Base-by-base conservation (phyloP, 2,113 vertebrate genomes). In the Petrocephalus microphthalmus region DNA sequence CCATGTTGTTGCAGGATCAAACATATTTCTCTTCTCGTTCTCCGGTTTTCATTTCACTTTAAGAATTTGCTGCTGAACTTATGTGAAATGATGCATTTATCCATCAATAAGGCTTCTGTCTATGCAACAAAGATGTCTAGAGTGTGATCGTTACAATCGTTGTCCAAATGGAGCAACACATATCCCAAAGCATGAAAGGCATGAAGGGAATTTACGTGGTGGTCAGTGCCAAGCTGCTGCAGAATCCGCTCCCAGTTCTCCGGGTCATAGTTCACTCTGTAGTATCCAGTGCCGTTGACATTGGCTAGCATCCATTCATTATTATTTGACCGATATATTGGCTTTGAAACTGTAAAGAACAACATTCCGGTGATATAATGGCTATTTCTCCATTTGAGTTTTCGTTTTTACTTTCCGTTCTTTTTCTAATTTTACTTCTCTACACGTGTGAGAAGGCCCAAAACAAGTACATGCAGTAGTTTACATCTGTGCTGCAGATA, bases 251-350 rank as follows among this genome's bases (percentile, higher is more conserved):
- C 1, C 98, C 98, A 99, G 95, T 99, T 99, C 17, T 84, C 89
- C 0, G 20, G 78, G 60, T 99, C 94, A 11, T 99, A 99, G 91
- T 99, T 99, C 90, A 99, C 98, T 17, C 94, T 95, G 94, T 95
- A 99, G 89, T 96, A 99, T 74, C 97, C 98, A 0, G 81, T 92
- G 86, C 96, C 95, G 0, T 97, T 78, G 47, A 97, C 1, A 83
- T 99, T 99, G 85, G 96, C 94, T 87, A 99, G 92, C 25, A 99
- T 84, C 98, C 98, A 99, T 0, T 92, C 88, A 1, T 0, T 0
- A 0, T 0, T 0, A 0, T 22, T 1, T 0, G 92, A 45, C 15
- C 47, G 49, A 42, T 96, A 94, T 0, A 0, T 0, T 0, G n/a
- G 0, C 3, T 0, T 17, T 1, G 0, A 67, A 0, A 0, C 97